A percentile compares a stretch with the other conserved stretches of the same genome.
Conservation (phyloP, 2,113 vertebrate species). For the Piprites chloris region DNA sequence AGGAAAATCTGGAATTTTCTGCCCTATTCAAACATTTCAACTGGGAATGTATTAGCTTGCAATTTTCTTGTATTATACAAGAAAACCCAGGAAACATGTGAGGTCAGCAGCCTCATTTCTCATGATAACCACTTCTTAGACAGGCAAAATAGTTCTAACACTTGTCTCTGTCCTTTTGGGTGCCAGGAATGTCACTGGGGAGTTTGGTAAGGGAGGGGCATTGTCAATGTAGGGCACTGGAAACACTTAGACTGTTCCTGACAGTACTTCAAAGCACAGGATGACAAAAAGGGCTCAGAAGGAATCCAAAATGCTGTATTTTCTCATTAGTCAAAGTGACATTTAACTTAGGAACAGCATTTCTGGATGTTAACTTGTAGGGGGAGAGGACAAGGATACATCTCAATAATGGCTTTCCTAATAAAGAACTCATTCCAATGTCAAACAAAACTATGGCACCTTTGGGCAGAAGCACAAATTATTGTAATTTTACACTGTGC, state of each 20-base stretch:
- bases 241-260: not conserved
- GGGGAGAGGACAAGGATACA: not conserved
- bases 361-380: not conserved
- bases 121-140: not conserved
- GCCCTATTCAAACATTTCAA: not conserved
- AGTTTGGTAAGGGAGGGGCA: not conserved
- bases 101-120: constrained; percentile 3
- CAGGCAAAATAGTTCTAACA: not conserved
- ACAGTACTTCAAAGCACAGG: not conserved
- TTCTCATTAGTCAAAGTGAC: not conserved
- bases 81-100: not conserved
- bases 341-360: not conserved
- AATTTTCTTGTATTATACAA: not conserved
- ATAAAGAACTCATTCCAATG: not conserved
- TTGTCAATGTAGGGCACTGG: not conserved
- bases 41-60: not conserved
- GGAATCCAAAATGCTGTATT: not conserved
- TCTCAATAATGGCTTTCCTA: not conserved
- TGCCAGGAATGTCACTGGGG: not conserved
- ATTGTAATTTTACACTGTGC: not conserved
- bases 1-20: not conserved
- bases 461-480: not conserved
- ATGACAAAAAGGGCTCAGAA: not conserved
- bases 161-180: not conserved
- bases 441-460: not conserved